Evolutionary conservation across 2,797 vertebrate genomes (phyloP), one percentile per base, ranked within the genome.

Genomic region (Caiman crocodilus): DNA sequence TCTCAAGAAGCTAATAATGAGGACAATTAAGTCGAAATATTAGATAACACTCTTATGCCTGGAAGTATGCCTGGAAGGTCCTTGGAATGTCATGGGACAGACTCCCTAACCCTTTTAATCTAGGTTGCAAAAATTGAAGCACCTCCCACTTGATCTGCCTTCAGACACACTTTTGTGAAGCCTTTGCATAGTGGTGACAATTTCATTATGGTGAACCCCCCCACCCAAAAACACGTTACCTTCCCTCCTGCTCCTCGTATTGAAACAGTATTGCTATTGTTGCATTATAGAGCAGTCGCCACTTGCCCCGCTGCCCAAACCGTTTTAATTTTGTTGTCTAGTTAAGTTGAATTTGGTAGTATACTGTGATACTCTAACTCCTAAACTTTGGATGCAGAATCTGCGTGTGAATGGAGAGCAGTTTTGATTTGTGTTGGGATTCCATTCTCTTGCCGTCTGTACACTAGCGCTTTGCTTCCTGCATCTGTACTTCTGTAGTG

Each of bases 1-100:
- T 94, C 90, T 86, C 61, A 61, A 26, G 87, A 88, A 71, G 35
- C 87, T 71, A n/a, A 75, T 84, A 90, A 87, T 80, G 90, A 81
- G 88, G 89, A 84, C 76, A 71, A 84, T 5, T 59, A 84, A 90
- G 28, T 28, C 63, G 65, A 35, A 79, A 42, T 94, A 93, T 92
- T 69, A 83, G 65, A 28, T 95, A 81, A 93, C 83, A 28, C 55
- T 79, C 2, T 1, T 21, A 57, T 32, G 76, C 73, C 50, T 80
- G 32, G 4, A 4, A 87, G 78, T 50, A 26, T 26, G 73, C 73
- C 50, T 80, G 32, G 5, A 4, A 87, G 78, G 57, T 91, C 60
- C 78, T 79, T 71, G 76, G 61, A 84, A 81, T 88, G 69, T 25
- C 55, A n/a, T 58, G 58, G 64, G 50, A 14, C 25, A 25, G 69